Percentiles rank a stretch among this genome's conserved stretches.
Conservation (phyloP, 2,797 vertebrate species). For the Cuculus canorus region DNA sequence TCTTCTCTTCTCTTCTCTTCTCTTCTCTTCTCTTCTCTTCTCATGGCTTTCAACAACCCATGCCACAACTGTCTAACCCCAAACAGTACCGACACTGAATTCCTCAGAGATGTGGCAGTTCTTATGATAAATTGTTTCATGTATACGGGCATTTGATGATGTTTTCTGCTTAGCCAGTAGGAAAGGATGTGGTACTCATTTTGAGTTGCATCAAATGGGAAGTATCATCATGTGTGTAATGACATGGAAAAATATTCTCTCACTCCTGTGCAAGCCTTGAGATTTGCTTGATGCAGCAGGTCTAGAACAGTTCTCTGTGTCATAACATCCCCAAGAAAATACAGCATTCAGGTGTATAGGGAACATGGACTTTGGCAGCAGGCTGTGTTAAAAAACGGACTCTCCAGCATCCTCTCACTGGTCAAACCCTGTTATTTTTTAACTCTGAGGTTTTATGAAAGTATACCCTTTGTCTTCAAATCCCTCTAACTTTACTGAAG, state of each 20-base stretch:
- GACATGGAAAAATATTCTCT: not conserved
- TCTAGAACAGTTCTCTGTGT: not conserved
- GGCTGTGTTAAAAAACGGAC: not conserved
- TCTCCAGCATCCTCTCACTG: not conserved
- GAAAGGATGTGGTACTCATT: not conserved
- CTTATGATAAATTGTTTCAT: not conserved
- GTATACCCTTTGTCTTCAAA: not conserved
- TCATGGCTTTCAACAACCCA: not conserved
- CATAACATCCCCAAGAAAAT: not conserved
- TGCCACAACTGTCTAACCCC: not conserved
- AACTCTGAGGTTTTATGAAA: not conserved
- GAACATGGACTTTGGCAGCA: not conserved
- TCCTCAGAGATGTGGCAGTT: not conserved
- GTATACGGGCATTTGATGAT: not conserved
- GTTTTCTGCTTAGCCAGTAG: not conserved
- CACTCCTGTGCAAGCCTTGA: not conserved
- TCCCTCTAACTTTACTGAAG: not conserved
- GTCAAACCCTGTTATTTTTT: not conserved
- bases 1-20: too few relatives aligned
- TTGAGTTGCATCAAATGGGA: accelerated
- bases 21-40: not conserved
- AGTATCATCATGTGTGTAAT: not conserved
- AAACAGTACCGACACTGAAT: not conserved
- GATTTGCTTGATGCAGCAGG: not conserved
- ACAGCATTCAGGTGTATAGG: not conserved